A percentile compares a stretch with the other conserved stretches of the same genome.
Evolutionary conservation across 2,797 vertebrate genomes (phyloP).

Genomic region (Nyctibius grandis): DNA sequence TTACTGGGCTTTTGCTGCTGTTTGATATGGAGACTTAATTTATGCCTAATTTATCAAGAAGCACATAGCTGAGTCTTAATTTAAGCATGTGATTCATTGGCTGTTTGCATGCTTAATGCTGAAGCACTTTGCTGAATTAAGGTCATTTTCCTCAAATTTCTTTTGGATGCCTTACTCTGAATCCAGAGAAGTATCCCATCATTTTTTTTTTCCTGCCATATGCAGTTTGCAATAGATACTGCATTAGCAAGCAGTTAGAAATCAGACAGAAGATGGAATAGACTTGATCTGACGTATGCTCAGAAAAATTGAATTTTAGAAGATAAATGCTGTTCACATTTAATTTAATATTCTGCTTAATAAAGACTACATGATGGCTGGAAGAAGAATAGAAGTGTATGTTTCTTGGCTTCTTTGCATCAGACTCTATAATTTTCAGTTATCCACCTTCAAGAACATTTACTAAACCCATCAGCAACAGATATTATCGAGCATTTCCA

Average conservation of each 20-base stretch:
- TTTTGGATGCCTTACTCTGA: conserved; percentile 52
- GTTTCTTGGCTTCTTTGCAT: conserved; percentile 29
- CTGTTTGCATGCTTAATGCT: conserved; percentile 4
- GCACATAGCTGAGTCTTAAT: background rate
- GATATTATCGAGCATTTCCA: background rate
- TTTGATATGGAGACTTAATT: background rate
- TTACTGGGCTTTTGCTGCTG: background rate
- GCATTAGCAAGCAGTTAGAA: conserved; percentile 13
- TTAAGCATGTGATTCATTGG: conserved; percentile 24
- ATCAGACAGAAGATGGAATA: background rate
- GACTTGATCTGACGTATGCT: background rate
- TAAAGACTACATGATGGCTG: conserved; percentile 54
- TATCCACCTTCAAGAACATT: background rate
- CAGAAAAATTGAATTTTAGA: conserved; percentile 34
- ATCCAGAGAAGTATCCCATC: conserved; percentile 10
- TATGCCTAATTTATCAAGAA: conserved; percentile 26
- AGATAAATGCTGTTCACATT: conserved; percentile 36
- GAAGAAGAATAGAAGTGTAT: conserved; percentile 24
- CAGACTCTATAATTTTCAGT: background rate
- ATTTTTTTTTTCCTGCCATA: background rate
- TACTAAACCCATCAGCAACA: background rate
- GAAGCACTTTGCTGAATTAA: conserved; percentile 7
- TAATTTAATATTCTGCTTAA: conserved; percentile 62
- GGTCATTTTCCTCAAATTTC: background rate
- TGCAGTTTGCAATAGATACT: background rate